Evolutionary conservation across 2,113 vertebrate species (phyloP).

Genomic region (Pelecanoides urinatrix): DNA sequence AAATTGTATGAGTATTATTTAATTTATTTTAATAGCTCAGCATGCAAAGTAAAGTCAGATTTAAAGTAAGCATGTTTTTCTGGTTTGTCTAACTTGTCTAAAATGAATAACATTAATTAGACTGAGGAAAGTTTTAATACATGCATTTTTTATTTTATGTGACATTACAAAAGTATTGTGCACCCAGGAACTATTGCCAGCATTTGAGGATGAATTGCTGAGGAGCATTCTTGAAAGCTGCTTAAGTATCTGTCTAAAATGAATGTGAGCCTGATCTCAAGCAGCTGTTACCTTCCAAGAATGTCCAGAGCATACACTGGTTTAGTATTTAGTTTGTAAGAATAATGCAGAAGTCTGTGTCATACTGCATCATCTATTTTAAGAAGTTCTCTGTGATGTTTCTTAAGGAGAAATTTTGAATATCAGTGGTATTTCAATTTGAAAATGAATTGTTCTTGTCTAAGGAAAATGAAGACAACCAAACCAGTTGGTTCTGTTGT

Average conservation of each 20-base stretch:
- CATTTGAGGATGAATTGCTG: neutral
- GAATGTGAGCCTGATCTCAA: neutral
- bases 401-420: neutral
- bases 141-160: neutral
- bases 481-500: neutral
- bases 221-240: neutral
- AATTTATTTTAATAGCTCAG: neutral
- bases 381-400: neutral
- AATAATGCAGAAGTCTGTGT: neutral
- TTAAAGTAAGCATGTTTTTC: neutral
- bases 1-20: neutral
- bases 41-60: neutral
- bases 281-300: neutral
- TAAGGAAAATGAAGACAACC: neutral
- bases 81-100: neutral
- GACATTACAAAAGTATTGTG: neutral
- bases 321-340: neutral
- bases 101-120: neutral
- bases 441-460: neutral
- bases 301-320: neutral
- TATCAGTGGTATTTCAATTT: neutral
- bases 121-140: neutral
- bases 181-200: neutral
- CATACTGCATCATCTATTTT: neutral
- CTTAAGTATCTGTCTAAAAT: neutral